Base-by-base conservation (phyloP, 2,113 vertebrate species). In the Neopipo cinnamomea region DNA sequence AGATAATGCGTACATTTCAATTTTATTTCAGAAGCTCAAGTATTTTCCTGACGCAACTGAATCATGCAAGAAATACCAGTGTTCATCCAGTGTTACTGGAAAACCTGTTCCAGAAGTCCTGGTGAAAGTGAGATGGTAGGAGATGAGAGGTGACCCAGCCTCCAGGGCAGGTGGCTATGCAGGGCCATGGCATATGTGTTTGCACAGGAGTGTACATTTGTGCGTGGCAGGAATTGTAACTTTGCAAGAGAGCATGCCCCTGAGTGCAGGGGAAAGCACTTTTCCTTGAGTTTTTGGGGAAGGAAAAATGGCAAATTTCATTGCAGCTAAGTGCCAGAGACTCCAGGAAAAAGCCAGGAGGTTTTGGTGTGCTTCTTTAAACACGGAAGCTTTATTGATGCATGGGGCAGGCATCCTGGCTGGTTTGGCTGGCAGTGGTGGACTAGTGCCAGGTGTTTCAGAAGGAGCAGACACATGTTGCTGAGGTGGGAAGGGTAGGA, bases 151-250 rank as follows among this genome's bases (percentile, higher is more conserved):
- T 84, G 72, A 58, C 39, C 6, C 30, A 52, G 18, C 8, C 27
- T 20, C 20, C 41, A 30, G 19, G 19, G 21, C 47, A 86, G 71
- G 52, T 49, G 41, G 23, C 18, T 31, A 12, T 28, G 35, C 39
- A 53, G 33, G 25, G 31, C 3, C 63, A 67, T 0, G 2, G 6
- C 30, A 8, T 1, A 0, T 8, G 7, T 25, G 27, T 52, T n/a
- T 52, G 31, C 19, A 19, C 2, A 23, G 28, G 37, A 2, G 5
- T 37, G 20, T 25, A 37, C 9, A 6, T 2, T 9, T 20, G 58
- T 18, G 35, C 8, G 12, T 14, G 44, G 35, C 35, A 84, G 68
- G 59, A 55, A 8, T 11, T 49, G 47, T 8, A 30, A 27, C 8
- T 56, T 41, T 55, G 31, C 49, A 50, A 76, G 42, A 35, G 16